phyloP scores from a whole-genome alignment of 2,113 vertebrate genomes.

The Lophius piscatorius region DNA sequence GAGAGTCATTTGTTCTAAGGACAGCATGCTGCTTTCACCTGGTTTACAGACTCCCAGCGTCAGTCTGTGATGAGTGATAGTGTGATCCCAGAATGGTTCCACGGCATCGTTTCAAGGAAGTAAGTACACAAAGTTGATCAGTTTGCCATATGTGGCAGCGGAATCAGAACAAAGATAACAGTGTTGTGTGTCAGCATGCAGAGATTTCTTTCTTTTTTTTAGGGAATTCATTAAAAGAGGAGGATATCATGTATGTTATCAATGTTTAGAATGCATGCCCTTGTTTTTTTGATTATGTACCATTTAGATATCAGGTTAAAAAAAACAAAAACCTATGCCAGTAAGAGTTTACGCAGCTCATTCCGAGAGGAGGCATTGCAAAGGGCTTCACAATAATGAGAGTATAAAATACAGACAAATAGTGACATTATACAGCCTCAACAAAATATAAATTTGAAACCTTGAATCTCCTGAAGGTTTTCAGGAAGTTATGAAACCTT shows the following conservation, averaged over 20 bases:
- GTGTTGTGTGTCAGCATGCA: not conserved
- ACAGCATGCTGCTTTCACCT: slow-evolving; percentile 56
- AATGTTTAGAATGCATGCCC: not conserved
- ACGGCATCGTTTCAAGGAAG: slow-evolving; percentile 85
- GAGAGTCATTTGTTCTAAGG: slow-evolving; percentile 5
- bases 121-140: slow-evolving; percentile 58
- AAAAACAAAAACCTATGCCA: too few species aligned
- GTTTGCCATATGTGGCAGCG: not conserved
- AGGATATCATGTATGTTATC: not conserved
- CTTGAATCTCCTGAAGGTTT: not conserved
- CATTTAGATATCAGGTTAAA: not conserved
- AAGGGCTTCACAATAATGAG: too few species aligned
- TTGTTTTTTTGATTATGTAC: not conserved
- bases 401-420: too few species aligned
- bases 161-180: not conserved
- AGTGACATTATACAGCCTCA: too few species aligned
- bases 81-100: slow-evolving; percentile 84
- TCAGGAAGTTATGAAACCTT: too few species aligned
- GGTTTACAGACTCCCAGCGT: slow-evolving; percentile 80
- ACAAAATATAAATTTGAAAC: not conserved
- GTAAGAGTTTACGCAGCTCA: too few species aligned
- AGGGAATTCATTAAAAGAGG: too few species aligned
- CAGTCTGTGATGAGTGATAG: slow-evolving; percentile 66
- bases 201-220: not conserved
- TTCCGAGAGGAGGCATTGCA: too few species aligned